These are phyloP conservation scores for Apis florea DNA, from an alignment of 1,140 invertebrate species.

Conservation along the genomic window DNA sequence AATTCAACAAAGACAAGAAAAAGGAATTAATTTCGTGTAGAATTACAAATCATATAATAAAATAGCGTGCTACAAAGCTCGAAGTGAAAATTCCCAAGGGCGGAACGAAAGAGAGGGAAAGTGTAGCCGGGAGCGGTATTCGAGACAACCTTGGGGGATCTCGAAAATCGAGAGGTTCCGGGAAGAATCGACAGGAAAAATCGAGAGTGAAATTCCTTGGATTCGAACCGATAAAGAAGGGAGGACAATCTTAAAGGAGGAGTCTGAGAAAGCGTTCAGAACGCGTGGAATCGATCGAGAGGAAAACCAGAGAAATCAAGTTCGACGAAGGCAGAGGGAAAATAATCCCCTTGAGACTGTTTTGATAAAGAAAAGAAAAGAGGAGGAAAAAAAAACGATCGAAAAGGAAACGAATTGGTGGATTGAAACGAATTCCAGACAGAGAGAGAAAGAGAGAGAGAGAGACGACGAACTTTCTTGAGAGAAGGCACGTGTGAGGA, in stretches of 20 bases:
- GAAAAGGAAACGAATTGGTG: not conserved
- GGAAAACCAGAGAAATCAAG: not conserved
- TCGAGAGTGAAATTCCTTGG: slow-evolving; percentile 13
- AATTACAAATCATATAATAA: not conserved
- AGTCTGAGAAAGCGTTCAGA: no score
- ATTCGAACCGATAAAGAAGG: not conserved
- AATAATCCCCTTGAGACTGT: not conserved
- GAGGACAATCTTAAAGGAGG: not conserved
- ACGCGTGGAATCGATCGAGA: not conserved
- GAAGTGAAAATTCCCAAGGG: not conserved
- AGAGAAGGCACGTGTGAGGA: not conserved
- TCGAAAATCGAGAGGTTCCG: slow-evolving; percentile 2
- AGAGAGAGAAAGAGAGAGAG: no score
- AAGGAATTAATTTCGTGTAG: not conserved
- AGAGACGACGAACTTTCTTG: not conserved
- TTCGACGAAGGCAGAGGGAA: not conserved
- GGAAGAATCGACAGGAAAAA: not conserved
- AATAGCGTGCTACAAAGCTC: no score
- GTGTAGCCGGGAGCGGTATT: not conserved
- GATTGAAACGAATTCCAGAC: not conserved
- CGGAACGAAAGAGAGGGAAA: not conserved
- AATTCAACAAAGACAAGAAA: not conserved
- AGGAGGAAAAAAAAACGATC: no score
- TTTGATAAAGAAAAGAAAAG: no score
- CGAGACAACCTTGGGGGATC: not conserved